Evolutionary conservation across 2,113 vertebrate species (phyloP).

Genomic region (Amazona guildingii): DNA sequence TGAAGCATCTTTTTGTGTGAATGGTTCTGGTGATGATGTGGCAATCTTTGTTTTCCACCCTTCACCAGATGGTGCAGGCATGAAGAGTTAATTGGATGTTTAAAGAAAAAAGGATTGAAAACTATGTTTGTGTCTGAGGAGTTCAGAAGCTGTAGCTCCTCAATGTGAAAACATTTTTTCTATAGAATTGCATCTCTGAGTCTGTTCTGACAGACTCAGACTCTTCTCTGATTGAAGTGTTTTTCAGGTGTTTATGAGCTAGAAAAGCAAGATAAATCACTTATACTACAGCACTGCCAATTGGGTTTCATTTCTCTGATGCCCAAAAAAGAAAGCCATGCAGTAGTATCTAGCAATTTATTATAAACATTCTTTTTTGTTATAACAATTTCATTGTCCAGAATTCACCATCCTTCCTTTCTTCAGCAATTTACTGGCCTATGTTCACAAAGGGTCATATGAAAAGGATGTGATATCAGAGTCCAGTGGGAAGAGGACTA

Average conservation of each 20-base stretch:
- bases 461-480: not conserved
- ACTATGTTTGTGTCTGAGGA: not conserved
- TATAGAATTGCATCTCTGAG: not conserved
- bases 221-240: not conserved
- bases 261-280: slow-evolving; percentile 8
- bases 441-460: not conserved
- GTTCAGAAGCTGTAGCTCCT: not conserved
- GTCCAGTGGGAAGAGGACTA: not conserved
- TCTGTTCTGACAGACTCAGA: not conserved
- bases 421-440: not conserved
- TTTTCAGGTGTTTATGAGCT: not conserved
- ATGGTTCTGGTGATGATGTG: not conserved
- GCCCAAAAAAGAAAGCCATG: not conserved
- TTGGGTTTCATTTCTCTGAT: not conserved
- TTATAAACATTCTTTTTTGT: not conserved
- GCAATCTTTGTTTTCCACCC: not conserved
- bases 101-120: not conserved
- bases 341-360: not conserved
- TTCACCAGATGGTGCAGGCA: not conserved
- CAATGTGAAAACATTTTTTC: not conserved
- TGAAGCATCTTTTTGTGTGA: not conserved
- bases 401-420: not conserved
- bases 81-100: not conserved
- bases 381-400: not conserved
- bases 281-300: not conserved